Conservation (phyloP, 2,113 vertebrate genomes). For the Gobiocypris rarus region DNA sequence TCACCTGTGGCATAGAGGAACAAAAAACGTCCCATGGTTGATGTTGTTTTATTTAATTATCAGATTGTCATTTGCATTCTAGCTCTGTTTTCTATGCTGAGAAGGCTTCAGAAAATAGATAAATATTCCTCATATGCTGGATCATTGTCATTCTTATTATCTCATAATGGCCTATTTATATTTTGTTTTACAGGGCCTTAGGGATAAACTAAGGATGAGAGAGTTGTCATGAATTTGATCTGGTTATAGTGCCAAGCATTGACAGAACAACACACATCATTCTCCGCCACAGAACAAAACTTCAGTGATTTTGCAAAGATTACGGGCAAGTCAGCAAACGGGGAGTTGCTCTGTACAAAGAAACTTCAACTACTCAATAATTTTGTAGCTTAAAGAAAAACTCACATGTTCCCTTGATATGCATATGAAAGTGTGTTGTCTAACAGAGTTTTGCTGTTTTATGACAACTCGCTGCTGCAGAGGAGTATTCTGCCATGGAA, state of each 20-base stretch:
- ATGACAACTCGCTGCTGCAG: conserved; percentile 16
- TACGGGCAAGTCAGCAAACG: not conserved
- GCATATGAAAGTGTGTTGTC: conserved; percentile 23
- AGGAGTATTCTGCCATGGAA: not conserved
- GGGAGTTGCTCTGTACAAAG: conserved; percentile 1
- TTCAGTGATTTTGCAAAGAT: conserved; percentile 10
- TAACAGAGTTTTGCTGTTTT: conserved; percentile 5
- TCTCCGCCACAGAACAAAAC: conserved; percentile 11
- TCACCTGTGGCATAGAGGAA: conserved; percentile 38
- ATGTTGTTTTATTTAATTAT: conserved; percentile 34
- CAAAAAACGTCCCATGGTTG: conserved; percentile 11
- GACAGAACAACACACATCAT: conserved; percentile 18
- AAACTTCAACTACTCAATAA: conserved; percentile 28
- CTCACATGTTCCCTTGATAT: conserved; percentile 1
- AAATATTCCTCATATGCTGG: conserved; percentile 20
- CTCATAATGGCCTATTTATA: conserved; percentile 45
- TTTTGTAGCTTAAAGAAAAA: conserved; percentile 4
- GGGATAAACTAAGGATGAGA: conserved; percentile 23
- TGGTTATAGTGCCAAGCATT: not conserved
- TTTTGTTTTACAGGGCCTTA: conserved; percentile 35
- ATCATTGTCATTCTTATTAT: conserved; percentile 38
- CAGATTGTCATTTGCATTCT: conserved; percentile 40
- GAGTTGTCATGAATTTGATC: conserved; percentile 4
- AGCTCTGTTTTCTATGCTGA: conserved; percentile 15
- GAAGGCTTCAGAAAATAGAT: conserved; percentile 31